A percentile compares a stretch with the other conserved stretches of the same genome.
phyloP scores from a whole-genome alignment of 2,888 invertebrate genomes.

The Zelleria hepariella region DNA sequence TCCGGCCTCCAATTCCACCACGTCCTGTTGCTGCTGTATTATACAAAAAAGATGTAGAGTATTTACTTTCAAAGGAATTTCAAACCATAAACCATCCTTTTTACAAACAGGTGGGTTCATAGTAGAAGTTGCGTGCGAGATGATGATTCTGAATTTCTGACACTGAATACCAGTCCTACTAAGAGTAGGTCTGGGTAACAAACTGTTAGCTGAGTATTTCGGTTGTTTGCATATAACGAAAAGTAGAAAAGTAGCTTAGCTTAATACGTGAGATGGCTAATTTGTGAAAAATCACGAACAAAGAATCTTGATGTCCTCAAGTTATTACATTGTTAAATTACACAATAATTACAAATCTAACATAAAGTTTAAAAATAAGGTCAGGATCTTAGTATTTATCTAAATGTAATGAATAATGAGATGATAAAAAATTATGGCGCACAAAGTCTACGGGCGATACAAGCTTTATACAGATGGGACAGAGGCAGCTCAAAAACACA shows the following conservation, averaged over 20 bases:
- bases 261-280: background rate
- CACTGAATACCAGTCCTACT: no score
- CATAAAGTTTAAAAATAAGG: background rate
- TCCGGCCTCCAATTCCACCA: conserved; percentile 79
- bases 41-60: background rate
- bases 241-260: no score
- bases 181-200: no score
- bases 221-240: background rate
- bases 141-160: no score
- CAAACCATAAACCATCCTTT: background rate
- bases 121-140: background rate
- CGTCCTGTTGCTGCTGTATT: conserved; percentile 69
- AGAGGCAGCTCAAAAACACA: conserved; percentile 29
- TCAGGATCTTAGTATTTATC: background rate
- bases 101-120: background rate
- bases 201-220: no score
- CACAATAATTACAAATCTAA: background rate
- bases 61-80: background rate
- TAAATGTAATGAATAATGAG: background rate
- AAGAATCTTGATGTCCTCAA: background rate
- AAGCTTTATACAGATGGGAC: conserved; percentile 14
- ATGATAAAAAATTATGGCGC: background rate
- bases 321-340: background rate
- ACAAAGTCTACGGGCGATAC: background rate
- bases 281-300: background rate